Base-by-base conservation (phyloP, 2,797 vertebrate genomes). In the Denticeps clupeoides region DNA sequence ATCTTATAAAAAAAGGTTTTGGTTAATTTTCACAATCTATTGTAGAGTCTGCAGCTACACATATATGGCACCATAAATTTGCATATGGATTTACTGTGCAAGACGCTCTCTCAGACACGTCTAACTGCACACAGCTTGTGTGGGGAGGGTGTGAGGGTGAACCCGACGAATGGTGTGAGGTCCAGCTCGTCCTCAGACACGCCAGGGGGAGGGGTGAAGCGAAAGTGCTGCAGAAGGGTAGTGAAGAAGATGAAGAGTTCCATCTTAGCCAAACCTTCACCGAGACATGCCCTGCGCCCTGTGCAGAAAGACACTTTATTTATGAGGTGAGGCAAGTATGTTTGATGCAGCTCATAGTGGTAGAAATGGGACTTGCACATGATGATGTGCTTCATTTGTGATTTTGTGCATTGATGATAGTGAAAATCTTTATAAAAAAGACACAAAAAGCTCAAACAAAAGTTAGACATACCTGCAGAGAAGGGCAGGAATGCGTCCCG, bases 381-480 rank as follows among this genome's bases (percentile, higher is more conserved):
- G 32, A 32, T 31, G 32, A 5, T 1, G n/a, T n/a, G 32, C 11
- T 12, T n/a, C n/a, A n/a, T n/a, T n/a, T n/a, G n/a, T n/a, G n/a
- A n/a, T n/a, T n/a, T n/a, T n/a, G n/a, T n/a, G n/a, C n/a, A n/a
- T n/a, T n/a, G n/a, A n/a, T n/a, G n/a, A n/a, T 45, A 11, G 45
- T 45, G 43, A 45, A 2, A 7, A 45, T 45, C 21, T 5, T 3
- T n/a, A n/a, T n/a, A n/a, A n/a, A n/a, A n/a, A n/a, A n/a, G 13
- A 5, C n/a, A n/a, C n/a, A n/a, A n/a, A n/a, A n/a, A n/a, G n/a
- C n/a, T n/a, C n/a, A n/a, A n/a, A n/a, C n/a, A n/a, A n/a, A n/a
- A n/a, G n/a, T n/a, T n/a, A n/a, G n/a, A n/a, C n/a, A n/a, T 26
- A 82, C 77, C 77, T 75, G 79, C 76, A 54, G 79, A 80, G 45